Evolutionary conservation across 2,797 vertebrate species (phyloP).

Genomic region (Valencia hispanica): DNA sequence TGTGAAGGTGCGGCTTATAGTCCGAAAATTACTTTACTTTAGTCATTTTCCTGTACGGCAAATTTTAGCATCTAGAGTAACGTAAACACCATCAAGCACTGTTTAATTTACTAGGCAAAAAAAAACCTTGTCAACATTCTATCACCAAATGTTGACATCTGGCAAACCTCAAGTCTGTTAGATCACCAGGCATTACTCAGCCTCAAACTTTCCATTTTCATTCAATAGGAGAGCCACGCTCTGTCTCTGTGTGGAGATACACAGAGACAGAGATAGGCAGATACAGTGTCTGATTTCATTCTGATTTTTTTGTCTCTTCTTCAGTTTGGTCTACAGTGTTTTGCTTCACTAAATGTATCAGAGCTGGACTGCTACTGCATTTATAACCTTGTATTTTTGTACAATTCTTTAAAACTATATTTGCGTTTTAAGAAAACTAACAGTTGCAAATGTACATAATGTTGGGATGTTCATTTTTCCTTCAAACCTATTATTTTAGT

Average conservation of each 20-base stretch:
- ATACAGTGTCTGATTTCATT: constrained; percentile 4
- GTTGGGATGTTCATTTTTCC: too few species aligned
- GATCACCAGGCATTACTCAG: background rate
- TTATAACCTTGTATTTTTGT: too few species aligned
- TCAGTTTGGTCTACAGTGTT: background rate
- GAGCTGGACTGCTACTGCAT: too few species aligned
- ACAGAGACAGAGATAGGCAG: too few species aligned
- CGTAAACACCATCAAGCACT: background rate
- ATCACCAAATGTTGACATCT: background rate
- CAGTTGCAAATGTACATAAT: background rate
- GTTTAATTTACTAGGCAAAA: background rate
- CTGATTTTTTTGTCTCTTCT: background rate
- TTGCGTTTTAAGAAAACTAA: background rate
- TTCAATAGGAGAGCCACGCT: background rate
- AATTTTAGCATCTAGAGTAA: background rate
- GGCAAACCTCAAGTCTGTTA: background rate
- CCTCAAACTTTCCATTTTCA: background rate
- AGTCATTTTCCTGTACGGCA: background rate
- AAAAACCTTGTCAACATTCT: background rate
- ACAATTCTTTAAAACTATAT: background rate
- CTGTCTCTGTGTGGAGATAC: background rate
- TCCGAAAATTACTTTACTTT: background rate
- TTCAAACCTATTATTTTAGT: too few species aligned
- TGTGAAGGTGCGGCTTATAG: too few species aligned
- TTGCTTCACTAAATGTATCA: background rate